Percentiles rank a stretch among this genome's conserved stretches.
These are phyloP conservation scores for Phrynocephalus guinanensis DNA, from an alignment of 2,797 vertebrate genomes.

Conservation along the genomic window DNA sequence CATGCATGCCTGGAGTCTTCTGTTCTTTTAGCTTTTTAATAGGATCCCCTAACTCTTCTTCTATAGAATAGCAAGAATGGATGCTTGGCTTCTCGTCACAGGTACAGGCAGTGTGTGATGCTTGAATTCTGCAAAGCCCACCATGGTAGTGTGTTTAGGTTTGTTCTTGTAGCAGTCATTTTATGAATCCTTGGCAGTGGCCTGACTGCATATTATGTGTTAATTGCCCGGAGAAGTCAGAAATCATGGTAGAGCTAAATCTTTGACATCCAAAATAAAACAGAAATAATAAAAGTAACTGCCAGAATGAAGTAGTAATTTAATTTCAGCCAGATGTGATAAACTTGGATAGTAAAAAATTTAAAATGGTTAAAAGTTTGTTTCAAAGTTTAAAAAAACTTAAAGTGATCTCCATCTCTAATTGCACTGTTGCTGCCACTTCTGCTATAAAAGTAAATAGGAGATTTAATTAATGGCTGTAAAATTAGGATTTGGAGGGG, in stretches of 20 bases:
- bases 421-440: conserved; percentile 18
- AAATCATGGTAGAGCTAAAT: not conserved
- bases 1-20: too few species aligned
- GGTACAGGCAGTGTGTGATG: not conserved
- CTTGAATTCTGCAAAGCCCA: not conserved
- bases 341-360: conserved; percentile 11
- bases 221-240: not conserved
- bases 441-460: conserved; percentile 19
- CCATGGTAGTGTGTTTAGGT: not conserved
- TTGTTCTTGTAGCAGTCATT: not conserved
- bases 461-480: conserved; percentile 37
- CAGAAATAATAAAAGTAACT: conserved; percentile 29
- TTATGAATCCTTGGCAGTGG: not conserved
- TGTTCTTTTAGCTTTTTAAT: too few species aligned
- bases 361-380: conserved; percentile 20
- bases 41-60: too few species aligned
- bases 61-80: too few species aligned
- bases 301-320: conserved; percentile 16
- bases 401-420: not conserved
- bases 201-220: conserved; percentile 4
- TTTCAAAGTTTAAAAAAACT: not conserved
- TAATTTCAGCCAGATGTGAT: not conserved
- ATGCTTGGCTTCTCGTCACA: not conserved
- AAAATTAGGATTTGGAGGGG: conserved; percentile 54
- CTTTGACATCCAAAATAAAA: conserved; percentile 15